Base-by-base conservation (phyloP, 2,888 invertebrate genomes). In the Synanthedon myopaeformis region DNA sequence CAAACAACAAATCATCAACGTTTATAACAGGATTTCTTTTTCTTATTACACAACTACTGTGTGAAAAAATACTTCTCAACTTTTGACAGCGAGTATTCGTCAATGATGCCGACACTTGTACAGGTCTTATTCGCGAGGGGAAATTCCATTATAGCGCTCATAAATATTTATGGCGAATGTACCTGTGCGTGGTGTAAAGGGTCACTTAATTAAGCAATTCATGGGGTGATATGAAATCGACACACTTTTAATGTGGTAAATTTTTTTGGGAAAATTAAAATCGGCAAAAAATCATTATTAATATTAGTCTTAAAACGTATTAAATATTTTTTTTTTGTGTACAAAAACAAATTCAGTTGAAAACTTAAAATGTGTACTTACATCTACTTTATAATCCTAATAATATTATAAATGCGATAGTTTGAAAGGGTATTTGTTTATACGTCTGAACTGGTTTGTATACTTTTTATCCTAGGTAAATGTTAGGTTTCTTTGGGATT, bases 171-270 rank as follows among this genome's bases (percentile, higher is more conserved):
- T 52, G 53, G 19, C 5, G 23, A 28, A 28, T 53, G 62, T 55
- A 62, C 61, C 58, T 63, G 59, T 61, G 60, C 64, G 62, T 58
- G 65, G 64, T 59, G 67, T 61, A 57, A 64, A 65, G 64, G 61
- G 67, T 59, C 64, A 63, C 58, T 61, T 61, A 62, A 67, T 67
- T 66, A 67, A 67, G 65, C 67, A 61, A 57, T 58, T 58, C 61
- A 58, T 59, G 59, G 59, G 58, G 54, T 28, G 53, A 53, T 52
- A 19, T 49, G 49, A 49, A 49, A 14, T 12, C 49, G 17, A 49
- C 49, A n/a, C n/a, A n/a, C 14, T 45, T 13, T 45, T n/a, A 12
- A 6, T 1, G 45, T 3, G 45, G 42, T 13, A 45, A 8, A 6
- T 45, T 45, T 11, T 42, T 11, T 42, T n/a, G 42, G 1, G 4